A percentile compares a stretch with the other conserved stretches of the same genome.
Conservation (phyloP, 2,888 invertebrate genomes). For the Amblyteles armatorius region DNA sequence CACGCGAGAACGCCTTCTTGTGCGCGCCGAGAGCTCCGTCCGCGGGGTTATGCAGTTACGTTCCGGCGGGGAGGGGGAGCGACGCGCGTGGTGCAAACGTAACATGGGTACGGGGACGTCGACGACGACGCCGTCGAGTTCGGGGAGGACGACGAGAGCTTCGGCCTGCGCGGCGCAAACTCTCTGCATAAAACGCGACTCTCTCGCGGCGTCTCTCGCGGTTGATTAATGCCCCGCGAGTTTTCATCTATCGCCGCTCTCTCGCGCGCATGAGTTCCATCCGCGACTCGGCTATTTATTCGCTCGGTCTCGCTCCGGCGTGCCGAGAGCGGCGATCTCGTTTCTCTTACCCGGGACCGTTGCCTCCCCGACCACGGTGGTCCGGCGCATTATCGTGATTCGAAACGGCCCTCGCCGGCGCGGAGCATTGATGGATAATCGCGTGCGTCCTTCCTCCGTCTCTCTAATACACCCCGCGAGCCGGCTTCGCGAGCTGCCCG, state of each 20-base stretch:
- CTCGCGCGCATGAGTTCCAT: slow-evolving; percentile 35
- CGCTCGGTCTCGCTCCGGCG: slow-evolving; percentile 20
- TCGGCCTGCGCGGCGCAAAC: slow-evolving; percentile 11
- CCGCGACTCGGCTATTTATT: slow-evolving; percentile 42
- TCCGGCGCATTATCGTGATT: slow-evolving; percentile 71
- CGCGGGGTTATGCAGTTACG: background rate
- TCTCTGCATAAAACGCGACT: slow-evolving; percentile 21
- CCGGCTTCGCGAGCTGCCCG: background rate
- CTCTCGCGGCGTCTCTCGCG: slow-evolving; percentile 52
- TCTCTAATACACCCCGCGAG: slow-evolving; percentile 46
- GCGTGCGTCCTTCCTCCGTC: slow-evolving; percentile 61
- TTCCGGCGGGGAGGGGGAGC: background rate
- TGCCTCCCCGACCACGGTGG: slow-evolving; percentile 73
- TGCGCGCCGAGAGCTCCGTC: background rate
- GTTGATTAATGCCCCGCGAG: slow-evolving; percentile 57
- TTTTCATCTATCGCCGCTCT: slow-evolving; percentile 57
- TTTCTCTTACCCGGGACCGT: slow-evolving; percentile 57
- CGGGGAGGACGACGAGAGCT: slow-evolving; percentile 29
- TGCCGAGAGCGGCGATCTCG: slow-evolving; percentile 27
- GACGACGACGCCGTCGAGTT: slow-evolving; percentile 22
- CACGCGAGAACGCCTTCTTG: slow-evolving; percentile 16
- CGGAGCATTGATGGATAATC: slow-evolving; percentile 63
- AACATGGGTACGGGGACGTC: background rate
- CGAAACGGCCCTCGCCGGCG: slow-evolving; percentile 65
- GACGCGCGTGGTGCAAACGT: slow-evolving; percentile 17